These are phyloP conservation scores for Enteromius anoplus DNA, from an alignment of 2,797 vertebrate genomes.

Conservation along the genomic window DNA sequence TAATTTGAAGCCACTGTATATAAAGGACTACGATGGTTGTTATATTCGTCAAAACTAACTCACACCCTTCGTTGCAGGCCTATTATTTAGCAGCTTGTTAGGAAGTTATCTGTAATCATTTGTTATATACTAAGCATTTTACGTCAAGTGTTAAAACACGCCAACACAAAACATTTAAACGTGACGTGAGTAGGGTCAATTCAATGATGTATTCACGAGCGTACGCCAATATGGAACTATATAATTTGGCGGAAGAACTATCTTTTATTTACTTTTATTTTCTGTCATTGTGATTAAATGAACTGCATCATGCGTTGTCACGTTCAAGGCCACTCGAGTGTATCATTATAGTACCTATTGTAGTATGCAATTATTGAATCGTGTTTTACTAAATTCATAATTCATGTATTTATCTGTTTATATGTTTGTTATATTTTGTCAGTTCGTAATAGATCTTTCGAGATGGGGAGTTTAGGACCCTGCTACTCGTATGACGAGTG, in stretches of 20 bases:
- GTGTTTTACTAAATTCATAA: not conserved
- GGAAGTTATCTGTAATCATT: not conserved
- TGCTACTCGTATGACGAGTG: constrained; percentile 20
- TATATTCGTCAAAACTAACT: not conserved
- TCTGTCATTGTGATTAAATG: not conserved
- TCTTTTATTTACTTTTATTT: not conserved
- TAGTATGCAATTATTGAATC: no score
- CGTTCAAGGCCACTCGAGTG: not conserved
- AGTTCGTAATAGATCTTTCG: not conserved
- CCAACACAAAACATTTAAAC: not conserved
- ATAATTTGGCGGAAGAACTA: not conserved
- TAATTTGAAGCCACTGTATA: not conserved
- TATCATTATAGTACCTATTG: not conserved
- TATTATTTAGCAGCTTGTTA: not conserved
- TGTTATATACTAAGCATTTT: not conserved
- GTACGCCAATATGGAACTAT: not conserved
- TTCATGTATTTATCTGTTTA: not conserved
- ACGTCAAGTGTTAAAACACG: not conserved
- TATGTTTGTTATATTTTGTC: not conserved
- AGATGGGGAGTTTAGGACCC: constrained; percentile 59
- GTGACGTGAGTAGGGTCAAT: not conserved
- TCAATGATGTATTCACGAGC: not conserved
- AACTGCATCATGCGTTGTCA: not conserved
- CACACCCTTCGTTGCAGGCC: not conserved
- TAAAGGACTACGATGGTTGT: not conserved